Percentiles rank a stretch among this genome's conserved stretches.
These are phyloP conservation scores for Redunca redunca DNA, from an alignment of 2,113 vertebrate genomes.

Conservation along the genomic window DNA sequence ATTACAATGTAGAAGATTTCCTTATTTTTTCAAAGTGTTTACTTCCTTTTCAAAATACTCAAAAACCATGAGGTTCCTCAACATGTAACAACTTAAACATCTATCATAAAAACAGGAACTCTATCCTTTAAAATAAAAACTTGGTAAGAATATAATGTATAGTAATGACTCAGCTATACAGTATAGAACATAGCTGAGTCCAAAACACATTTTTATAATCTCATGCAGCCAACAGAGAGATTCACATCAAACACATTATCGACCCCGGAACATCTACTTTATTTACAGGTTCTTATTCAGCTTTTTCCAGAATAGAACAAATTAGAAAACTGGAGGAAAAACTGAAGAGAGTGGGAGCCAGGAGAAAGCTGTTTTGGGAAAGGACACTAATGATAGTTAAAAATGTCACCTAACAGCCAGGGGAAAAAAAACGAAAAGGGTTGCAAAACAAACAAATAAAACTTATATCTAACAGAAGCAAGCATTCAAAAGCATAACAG, in stretches of 20 bases:
- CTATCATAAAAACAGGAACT: not conserved
- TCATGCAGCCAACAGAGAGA: not conserved
- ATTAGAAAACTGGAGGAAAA: not conserved
- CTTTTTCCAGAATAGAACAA: not conserved
- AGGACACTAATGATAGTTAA: not conserved
- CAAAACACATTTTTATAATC: constrained; percentile 1
- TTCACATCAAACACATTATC: not conserved
- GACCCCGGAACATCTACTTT: not conserved
- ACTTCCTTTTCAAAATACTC: constrained; percentile 1
- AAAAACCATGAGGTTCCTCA: not conserved
- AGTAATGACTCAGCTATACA: not conserved
- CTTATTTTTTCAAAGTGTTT: not conserved
- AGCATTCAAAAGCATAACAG: not conserved
- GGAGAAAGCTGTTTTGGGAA: not conserved
- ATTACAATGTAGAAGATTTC: not conserved
- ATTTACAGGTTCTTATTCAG: not conserved
- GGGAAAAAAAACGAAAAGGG: not conserved
- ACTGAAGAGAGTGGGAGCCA: not conserved
- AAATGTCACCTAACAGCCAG: not conserved
- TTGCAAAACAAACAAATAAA: not conserved
- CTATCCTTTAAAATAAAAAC: not conserved
- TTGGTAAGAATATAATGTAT: not conserved
- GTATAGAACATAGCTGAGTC: not conserved
- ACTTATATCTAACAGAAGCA: not conserved
- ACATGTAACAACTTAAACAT: not conserved